Conservation (phyloP, 2,113 vertebrate genomes). For the Embiotoca jacksoni region DNA sequence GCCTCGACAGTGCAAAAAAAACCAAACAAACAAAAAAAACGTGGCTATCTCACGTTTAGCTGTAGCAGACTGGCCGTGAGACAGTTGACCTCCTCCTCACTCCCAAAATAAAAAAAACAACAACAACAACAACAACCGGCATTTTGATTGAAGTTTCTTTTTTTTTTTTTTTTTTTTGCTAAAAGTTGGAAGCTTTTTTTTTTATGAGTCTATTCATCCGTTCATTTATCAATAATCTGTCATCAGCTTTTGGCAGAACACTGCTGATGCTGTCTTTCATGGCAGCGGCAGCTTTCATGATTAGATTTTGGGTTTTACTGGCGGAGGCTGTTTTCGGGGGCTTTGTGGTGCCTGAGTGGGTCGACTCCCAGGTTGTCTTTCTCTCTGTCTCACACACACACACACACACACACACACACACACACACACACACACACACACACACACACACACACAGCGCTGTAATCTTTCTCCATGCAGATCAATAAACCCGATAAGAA, state of each 20-base stretch:
- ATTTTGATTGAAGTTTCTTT: too few species aligned
- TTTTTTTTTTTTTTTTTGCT: too few species aligned
- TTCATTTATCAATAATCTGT: slow-evolving; percentile 2
- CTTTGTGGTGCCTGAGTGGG: slow-evolving; percentile 13
- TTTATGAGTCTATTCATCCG: background rate
- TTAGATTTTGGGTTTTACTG: slow-evolving; percentile 1
- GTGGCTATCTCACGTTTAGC: too few species aligned
- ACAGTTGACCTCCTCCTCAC: too few species aligned
- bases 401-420: too few species aligned
- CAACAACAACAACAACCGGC: too few species aligned
- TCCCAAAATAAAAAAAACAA: too few species aligned
- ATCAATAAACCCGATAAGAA: slow-evolving; percentile 65
- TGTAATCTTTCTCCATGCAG: slow-evolving; percentile 36
- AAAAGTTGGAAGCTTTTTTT: background rate
- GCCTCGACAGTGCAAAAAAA: too few species aligned
- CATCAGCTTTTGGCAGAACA: background rate
- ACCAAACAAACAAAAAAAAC: too few species aligned
- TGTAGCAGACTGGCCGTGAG: too few species aligned
- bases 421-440: background rate
- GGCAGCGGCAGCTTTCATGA: background rate
- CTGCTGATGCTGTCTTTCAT: background rate
- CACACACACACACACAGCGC: slow-evolving; percentile 16
- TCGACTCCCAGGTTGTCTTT: slow-evolving; percentile 11
- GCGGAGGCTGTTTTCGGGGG: slow-evolving; percentile 11
- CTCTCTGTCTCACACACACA: background rate